Percentiles rank a stretch among this genome's conserved stretches.
Evolutionary conservation across 2,797 vertebrate genomes (phyloP).

Genomic region (Anas bernieri): DNA sequence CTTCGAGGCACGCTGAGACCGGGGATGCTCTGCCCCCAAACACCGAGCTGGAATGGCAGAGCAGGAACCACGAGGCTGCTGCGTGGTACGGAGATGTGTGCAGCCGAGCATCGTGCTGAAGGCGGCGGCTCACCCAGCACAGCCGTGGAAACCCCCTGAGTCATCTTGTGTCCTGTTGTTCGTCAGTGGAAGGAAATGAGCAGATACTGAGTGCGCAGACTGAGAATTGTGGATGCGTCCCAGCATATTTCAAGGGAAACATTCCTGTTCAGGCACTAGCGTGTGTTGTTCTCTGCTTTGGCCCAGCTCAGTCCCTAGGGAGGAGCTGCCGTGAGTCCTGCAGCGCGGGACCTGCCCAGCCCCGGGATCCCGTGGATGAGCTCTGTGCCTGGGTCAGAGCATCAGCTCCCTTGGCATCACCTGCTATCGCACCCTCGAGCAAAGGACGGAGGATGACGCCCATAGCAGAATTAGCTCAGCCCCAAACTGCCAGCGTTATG

Average conservation of each 20-base stretch:
- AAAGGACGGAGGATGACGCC: background rate
- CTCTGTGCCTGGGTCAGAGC: background rate
- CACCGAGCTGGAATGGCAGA: background rate
- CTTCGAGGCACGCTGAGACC: background rate
- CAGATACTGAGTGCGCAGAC: background rate
- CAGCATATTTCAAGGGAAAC: background rate
- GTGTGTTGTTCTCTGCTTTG: background rate
- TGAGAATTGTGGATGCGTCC: background rate
- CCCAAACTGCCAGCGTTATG: background rate
- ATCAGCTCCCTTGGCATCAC: background rate
- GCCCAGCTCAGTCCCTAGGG: background rate
- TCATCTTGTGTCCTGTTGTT: background rate
- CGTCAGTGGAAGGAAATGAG: background rate
- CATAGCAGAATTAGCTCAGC: background rate
- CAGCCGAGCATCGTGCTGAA: background rate
- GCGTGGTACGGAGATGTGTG: background rate
- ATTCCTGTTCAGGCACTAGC: background rate
- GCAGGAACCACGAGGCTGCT: background rate
- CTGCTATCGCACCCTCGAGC: background rate
- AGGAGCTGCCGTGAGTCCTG: background rate
- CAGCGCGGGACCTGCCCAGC: fast-evolving
- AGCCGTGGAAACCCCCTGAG: background rate
- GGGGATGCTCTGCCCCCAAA: background rate
- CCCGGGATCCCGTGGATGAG: background rate
- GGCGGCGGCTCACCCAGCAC: background rate